Percentiles rank a stretch among this genome's conserved stretches.
Evolutionary conservation across 2,888 invertebrate genomes (phyloP).

Genomic region (Andrena fulva): DNA sequence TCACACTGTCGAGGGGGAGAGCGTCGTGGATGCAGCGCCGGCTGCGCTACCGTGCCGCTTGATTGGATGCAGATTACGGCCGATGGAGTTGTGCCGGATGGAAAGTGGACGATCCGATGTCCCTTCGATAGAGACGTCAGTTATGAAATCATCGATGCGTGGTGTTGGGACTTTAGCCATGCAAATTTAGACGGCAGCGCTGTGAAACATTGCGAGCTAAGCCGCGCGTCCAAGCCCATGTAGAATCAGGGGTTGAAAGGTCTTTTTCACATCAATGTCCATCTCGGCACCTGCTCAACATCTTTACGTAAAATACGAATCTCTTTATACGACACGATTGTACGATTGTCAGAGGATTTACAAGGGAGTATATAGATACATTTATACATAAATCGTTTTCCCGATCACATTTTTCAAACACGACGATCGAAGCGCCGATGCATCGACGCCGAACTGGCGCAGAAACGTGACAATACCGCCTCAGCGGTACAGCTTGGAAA

Average conservation of each 20-base stretch:
- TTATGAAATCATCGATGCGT: slow-evolving; percentile 17
- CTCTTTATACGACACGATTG: too few relatives aligned
- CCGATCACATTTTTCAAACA: too few relatives aligned
- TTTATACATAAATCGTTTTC: too few relatives aligned
- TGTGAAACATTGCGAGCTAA: slow-evolving; percentile 11
- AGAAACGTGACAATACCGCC: background rate
- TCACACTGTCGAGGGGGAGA: slow-evolving; percentile 29
- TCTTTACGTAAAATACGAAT: too few relatives aligned
- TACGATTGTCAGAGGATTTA: too few relatives aligned
- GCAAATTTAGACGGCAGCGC: slow-evolving; percentile 33
- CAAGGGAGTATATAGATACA: too few relatives aligned
- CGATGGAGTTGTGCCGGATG: slow-evolving; percentile 58
- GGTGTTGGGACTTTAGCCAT: slow-evolving; percentile 16
- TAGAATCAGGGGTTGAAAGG: too few relatives aligned
- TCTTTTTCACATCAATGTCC: background rate
- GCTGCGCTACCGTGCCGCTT: slow-evolving; percentile 30
- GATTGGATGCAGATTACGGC: slow-evolving; percentile 63
- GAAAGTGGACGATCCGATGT: slow-evolving; percentile 39
- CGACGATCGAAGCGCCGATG: background rate
- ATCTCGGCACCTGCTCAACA: background rate
- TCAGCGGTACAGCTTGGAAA: background rate
- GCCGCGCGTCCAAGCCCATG: too few relatives aligned
- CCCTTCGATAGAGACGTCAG: slow-evolving; percentile 27
- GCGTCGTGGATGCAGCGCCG: slow-evolving; percentile 24
- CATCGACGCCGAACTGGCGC: background rate